Evolutionary conservation across 2,113 vertebrate species (phyloP).

Genomic region (Xiphophorus hellerii): DNA sequence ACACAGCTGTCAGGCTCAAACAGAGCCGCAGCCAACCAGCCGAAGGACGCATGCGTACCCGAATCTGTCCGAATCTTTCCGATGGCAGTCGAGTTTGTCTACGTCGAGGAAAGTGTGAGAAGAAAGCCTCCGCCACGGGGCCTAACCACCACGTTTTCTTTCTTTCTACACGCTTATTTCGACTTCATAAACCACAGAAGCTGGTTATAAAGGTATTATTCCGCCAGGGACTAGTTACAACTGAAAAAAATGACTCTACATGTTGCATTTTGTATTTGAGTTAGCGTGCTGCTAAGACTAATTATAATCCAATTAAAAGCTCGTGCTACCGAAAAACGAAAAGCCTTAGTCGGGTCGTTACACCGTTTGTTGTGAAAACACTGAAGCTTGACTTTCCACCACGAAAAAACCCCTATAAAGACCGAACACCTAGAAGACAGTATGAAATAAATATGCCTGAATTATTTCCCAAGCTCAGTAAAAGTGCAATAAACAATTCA

Average conservation of each 20-base stretch:
- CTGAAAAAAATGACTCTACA: background rate
- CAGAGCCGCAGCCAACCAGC: conserved; percentile 42
- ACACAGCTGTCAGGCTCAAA: conserved; percentile 13
- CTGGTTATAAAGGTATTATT: background rate
- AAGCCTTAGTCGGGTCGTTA: background rate
- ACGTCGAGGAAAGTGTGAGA: background rate
- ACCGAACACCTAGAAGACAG: background rate
- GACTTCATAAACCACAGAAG: background rate
- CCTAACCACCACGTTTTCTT: background rate
- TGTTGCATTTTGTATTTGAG: background rate
- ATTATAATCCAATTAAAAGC: background rate
- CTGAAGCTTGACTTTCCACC: background rate
- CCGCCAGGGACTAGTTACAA: background rate
- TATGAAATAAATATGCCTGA: too few relatives aligned
- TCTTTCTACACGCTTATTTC: background rate
- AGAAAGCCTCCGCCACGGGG: background rate
- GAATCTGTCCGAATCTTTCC: background rate
- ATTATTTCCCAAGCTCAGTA: too few relatives aligned
- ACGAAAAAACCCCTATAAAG: background rate
- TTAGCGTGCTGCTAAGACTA: background rate
- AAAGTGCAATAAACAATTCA: too few relatives aligned
- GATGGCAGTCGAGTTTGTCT: conserved; percentile 31
- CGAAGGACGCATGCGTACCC: conserved; percentile 48
- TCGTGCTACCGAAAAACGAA: background rate
- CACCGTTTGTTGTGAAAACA: background rate